Conservation (phyloP, 2,888 invertebrate genomes). For the Drosophila koepferae region DNA sequence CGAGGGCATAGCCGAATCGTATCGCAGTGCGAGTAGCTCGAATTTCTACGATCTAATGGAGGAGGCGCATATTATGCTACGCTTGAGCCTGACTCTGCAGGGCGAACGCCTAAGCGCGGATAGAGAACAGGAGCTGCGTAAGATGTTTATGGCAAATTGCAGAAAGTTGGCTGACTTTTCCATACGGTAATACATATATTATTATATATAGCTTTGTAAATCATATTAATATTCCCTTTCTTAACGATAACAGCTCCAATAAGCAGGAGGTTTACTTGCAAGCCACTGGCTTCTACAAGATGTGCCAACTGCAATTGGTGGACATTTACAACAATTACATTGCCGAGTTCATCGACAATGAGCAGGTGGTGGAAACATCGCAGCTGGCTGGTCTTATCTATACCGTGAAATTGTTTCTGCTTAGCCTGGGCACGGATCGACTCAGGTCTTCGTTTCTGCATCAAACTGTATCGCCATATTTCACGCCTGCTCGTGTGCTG, state of each 20-base stretch:
- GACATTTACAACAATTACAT: constrained; percentile 82
- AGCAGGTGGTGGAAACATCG: constrained; percentile 47
- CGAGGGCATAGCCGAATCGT: constrained; percentile 88
- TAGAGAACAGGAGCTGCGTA: constrained; percentile 71
- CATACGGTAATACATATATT: constrained; percentile 70
- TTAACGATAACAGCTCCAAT: constrained; percentile 68
- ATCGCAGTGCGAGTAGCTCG: constrained; percentile 88
- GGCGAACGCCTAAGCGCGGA: constrained; percentile 71
- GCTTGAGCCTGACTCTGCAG: constrained; percentile 83
- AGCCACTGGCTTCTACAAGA: constrained; percentile 84
- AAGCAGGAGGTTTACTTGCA: constrained; percentile 84
- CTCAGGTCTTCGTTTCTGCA: constrained; percentile 79
- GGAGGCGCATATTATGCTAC: constrained; percentile 90
- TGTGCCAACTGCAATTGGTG: constrained; percentile 82
- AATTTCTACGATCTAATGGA: constrained; percentile 90
- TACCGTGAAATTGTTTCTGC: constrained; percentile 82
- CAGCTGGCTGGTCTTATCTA: constrained; percentile 82
- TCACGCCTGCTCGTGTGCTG: constrained; percentile 68
- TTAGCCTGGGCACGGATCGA: constrained; percentile 81
- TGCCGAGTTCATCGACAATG: constrained; percentile 57
- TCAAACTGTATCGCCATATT: constrained; percentile 78
- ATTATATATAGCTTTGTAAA: not conserved
- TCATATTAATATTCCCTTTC: not conserved
- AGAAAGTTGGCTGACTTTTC: constrained; percentile 84
- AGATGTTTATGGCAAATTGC: constrained; percentile 82